Evolutionary conservation across 2,888 invertebrate species (phyloP), one percentile per base, ranked within the genome.

Genomic region (Yponomeuta malinellus): DNA sequence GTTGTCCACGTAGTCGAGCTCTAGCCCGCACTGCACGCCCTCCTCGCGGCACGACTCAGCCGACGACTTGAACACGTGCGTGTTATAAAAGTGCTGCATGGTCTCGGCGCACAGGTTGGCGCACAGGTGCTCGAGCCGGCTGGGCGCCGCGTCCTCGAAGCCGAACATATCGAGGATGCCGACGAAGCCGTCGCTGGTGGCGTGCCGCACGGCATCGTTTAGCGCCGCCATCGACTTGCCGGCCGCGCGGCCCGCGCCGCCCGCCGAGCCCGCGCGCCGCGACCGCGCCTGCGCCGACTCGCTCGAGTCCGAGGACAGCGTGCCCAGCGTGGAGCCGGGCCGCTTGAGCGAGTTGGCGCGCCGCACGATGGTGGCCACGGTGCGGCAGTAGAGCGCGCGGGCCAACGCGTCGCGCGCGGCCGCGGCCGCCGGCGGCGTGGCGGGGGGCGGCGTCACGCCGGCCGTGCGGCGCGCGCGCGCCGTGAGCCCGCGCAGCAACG

Each of bases 71-170:
- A 98, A 98, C 78, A 98, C 97, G 88, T 98, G 98, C 71, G 98
- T 98, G 88, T 98, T 98, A 93, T 98, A 98, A 88, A 98, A 98
- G 88, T 98, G 98, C 86, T 98, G 98, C 97, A 98, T 97, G 52
- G 98, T 98, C 92, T 98, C 98, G 0, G 98, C 98, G 88, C 98
- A 98, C 73, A 98, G 92, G 90, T 98, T 98, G 79, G 98, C 97
- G 90, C 98, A 98, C 73, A 98, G 92, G 85, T 98, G 98, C 86
- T 98, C 98, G 77, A 98, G 92, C 76, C 97, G 97, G 78, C 97
- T 96, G 1, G 97, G 97, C 87, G 96, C 96, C 48, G 97, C 96
- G 84, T 97, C 97, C 91, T 98, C 98, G 89, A 98, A 98, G 6
- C 98, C 98, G 89, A 98, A 98, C 98, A 98, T 98, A 86, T 98